Base-by-base conservation (phyloP, 2,113 vertebrate species). In the Hassar affinis region DNA sequence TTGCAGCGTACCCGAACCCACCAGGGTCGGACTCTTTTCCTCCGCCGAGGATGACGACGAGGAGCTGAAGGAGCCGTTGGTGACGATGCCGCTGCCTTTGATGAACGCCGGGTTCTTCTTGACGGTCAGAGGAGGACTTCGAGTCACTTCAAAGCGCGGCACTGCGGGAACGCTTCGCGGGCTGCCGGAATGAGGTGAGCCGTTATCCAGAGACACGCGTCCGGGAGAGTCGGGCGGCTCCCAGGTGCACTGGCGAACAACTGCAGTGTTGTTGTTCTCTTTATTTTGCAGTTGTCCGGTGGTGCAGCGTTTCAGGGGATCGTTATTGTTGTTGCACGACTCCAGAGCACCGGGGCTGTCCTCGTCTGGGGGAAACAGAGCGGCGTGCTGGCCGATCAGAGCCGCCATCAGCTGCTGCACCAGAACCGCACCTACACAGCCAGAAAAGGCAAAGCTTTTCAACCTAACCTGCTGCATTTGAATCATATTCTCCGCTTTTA, bases 331-430 rank as follows among this genome's bases (percentile, higher is more conserved):
- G 92, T 95, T 96, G 90, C 93, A 91, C 0, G 94, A 35, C 88
- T 95, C 94, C 7, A 95, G 33, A 64, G 90, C 90, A 54, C 89
- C 77, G 51, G 94, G 93, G 6, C 83, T 80, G 33, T 96, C 96
- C 75, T 93, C 82, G 0, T 94, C 95, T 80, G 86, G 94, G 20
- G 97, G 97, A 90, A 99, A 99, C 0, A 99, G 91, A 25, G 90
- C 88, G 30, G 96, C 94, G 0, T 98, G 96, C 62, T 94, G 95
- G 84, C 96, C 96, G n/a, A 99, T 99, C 92, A 99, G 92, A 87
- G 98, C 88, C 0, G 97, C 97, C 97, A 99, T 99, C 62, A 99
- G 90, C 91, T 99, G 98, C 93, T 99, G 97, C 83, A 99, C 96
- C 81, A 97, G 93, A 78, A 97, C 95, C 0, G 97, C 97, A 89